These are phyloP conservation scores for Petromus typicus DNA, from an alignment of 2,113 vertebrate genomes.

Conservation along the genomic window DNA sequence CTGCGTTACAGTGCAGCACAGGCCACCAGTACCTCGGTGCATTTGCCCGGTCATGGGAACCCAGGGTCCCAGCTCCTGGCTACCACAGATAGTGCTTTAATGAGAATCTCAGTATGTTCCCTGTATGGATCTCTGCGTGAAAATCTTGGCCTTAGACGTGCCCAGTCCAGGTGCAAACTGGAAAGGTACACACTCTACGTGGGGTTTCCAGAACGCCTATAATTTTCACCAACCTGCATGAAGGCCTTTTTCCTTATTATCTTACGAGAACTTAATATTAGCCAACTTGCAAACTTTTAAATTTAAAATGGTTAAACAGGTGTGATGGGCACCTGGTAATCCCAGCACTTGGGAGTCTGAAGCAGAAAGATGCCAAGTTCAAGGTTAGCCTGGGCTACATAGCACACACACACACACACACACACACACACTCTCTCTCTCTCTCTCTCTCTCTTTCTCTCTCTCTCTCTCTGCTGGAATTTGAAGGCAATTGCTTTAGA, in stretches of 20 bases:
- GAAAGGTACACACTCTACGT: background rate
- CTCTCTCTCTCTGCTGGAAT: no score
- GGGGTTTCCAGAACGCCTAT: background rate
- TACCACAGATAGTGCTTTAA: background rate
- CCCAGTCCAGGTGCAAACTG: background rate
- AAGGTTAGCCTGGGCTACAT: background rate
- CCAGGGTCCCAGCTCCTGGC: background rate
- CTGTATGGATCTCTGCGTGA: background rate
- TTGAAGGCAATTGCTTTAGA: background rate
- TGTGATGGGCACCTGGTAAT: background rate
- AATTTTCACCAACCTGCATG: background rate
- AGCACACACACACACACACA: background rate
- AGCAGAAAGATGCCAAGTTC: background rate
- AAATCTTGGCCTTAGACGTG: background rate
- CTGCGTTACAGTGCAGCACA: accelerated
- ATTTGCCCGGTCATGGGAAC: background rate
- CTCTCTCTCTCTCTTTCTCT: no score
- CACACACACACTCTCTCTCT: background rate
- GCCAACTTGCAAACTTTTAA: background rate
- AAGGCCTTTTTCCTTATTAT: background rate
- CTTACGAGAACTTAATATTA: background rate
- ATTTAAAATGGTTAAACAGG: background rate
- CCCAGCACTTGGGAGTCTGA: background rate
- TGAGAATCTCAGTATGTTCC: background rate
- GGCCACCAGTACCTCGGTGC: accelerated